Percentiles rank a stretch among this genome's conserved stretches.
Evolutionary conservation across 2,888 invertebrate genomes (phyloP).

Genomic region (Drosophila vallismaia): DNA sequence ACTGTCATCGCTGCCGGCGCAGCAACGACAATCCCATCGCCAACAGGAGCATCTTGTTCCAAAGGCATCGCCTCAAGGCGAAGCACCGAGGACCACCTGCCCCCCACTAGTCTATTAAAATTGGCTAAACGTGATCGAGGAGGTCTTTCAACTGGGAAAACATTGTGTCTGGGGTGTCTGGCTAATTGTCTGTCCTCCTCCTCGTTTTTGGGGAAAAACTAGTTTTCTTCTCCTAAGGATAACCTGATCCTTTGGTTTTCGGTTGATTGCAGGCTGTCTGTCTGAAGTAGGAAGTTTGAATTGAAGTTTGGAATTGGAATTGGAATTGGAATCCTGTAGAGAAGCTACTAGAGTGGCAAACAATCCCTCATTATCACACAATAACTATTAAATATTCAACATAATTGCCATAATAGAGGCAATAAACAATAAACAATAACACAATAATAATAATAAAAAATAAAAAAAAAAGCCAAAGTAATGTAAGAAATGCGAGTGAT

Average conservation of each 20-base stretch:
- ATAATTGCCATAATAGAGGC: conserved; percentile 21
- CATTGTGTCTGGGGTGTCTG: background rate
- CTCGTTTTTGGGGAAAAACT: background rate
- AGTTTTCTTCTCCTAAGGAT: background rate
- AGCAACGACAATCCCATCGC: background rate
- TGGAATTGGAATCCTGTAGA: background rate
- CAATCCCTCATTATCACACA: conserved; percentile 37
- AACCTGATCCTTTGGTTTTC: background rate
- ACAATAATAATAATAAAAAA: too few species aligned
- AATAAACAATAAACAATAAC: background rate
- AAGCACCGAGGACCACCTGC: background rate
- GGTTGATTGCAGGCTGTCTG: too few species aligned
- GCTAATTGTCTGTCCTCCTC: background rate
- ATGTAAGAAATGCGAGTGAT: conserved; percentile 23
- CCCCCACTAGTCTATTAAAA: conserved; percentile 2
- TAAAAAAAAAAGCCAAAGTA: background rate
- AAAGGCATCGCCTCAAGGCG: background rate
- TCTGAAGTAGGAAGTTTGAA: too few species aligned
- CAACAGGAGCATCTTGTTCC: background rate
- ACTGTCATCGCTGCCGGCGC: background rate
- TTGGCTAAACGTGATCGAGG: background rate
- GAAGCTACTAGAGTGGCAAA: background rate
- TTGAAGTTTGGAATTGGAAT: too few species aligned
- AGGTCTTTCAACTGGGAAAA: conserved; percentile 18
- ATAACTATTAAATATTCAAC: conserved; percentile 10